Evolutionary conservation across 2,888 invertebrate species (phyloP).

Genomic region (Nymphalis c-album): DNA sequence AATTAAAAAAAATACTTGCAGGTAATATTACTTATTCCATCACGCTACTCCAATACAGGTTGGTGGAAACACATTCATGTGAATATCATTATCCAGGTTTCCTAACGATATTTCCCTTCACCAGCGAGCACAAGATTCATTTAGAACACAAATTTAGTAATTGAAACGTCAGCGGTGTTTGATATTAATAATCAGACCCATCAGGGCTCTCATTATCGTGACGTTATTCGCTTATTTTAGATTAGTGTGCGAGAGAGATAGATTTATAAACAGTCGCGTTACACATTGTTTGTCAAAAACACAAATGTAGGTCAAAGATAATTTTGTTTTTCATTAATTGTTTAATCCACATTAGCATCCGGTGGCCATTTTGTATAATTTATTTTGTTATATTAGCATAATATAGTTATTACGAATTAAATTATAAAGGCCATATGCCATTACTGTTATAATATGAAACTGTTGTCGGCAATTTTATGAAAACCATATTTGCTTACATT

Average conservation of each 20-base stretch:
- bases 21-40: too few species aligned
- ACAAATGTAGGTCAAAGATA: conserved; percentile 31
- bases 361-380: conserved; percentile 6
- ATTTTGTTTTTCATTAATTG: conserved; percentile 26
- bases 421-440: neutral
- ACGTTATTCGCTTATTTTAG: neutral
- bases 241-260: neutral
- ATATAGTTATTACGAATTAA: conserved; percentile 10
- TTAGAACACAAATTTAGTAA: too few species aligned
- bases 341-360: neutral
- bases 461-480: neutral
- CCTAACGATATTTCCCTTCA: too few species aligned
- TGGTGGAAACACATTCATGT: too few species aligned
- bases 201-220: neutral
- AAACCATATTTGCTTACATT: neutral
- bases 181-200: neutral
- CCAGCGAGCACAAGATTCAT: too few species aligned
- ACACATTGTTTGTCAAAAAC: conserved; percentile 13
- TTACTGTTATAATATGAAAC: neutral
- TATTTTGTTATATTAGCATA: conserved; percentile 8
- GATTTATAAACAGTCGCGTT: too few species aligned
- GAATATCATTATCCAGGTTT: too few species aligned
- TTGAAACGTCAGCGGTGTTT: too few species aligned
- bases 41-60: too few species aligned
- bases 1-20: too few species aligned